Evolutionary conservation across 92 coral and sea anemone genomes (phyloP).

Genomic region (Umimayanthus chanpuru): DNA sequence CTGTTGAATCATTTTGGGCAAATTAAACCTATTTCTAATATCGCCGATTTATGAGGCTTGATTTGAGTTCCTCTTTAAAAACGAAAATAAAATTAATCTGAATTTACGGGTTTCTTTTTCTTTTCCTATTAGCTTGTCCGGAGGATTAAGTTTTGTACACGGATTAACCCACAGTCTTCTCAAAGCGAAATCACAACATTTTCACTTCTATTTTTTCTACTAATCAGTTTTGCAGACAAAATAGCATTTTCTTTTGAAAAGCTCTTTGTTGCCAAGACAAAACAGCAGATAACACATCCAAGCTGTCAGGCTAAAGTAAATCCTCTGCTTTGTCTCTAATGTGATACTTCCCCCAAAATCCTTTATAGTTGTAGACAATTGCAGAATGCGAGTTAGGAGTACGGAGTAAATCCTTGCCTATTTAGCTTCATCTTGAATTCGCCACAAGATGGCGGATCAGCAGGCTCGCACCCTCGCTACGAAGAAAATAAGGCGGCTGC

Average conservation of each 20-base stretch:
- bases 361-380: too few species aligned
- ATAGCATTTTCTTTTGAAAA: neutral
- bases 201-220: neutral
- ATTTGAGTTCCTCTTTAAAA: conserved; percentile 38
- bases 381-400: neutral
- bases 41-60: conserved; percentile 57
- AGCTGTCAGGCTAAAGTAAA: neutral
- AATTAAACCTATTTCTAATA: conserved; percentile 48
- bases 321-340: neutral
- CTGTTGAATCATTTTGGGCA: conserved; percentile 42
- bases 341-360: neutral
- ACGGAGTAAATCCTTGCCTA: too few species aligned
- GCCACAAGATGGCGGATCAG: neutral
- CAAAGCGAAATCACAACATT: conserved; percentile 4
- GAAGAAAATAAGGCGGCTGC: too few species aligned
- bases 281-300: conserved; percentile 17
- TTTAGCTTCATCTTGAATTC: neutral
- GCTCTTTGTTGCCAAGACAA: conserved; percentile 1
- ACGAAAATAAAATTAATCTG: conserved; percentile 26
- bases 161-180: neutral
- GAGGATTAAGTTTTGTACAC: neutral
- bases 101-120: neutral
- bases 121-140: neutral
- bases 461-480: too few species aligned
- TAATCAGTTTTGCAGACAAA: conserved; percentile 13